Base-by-base conservation (phyloP, 2,113 vertebrate species). In the Echinops telfairi region DNA sequence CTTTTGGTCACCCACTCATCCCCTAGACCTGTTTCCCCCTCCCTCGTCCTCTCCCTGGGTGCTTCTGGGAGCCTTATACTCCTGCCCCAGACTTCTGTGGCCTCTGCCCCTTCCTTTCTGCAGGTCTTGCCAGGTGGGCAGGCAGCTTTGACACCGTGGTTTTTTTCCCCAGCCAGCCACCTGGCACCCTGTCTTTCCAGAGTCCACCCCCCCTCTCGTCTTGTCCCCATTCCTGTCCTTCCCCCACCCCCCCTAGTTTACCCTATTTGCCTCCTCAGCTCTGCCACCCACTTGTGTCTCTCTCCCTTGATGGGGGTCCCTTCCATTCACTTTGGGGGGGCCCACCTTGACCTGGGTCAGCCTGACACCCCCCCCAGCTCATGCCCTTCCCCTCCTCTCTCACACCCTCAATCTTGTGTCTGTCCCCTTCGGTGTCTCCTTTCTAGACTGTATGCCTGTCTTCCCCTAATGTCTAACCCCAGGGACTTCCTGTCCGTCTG, bases 371-470 rank as follows among this genome's bases (percentile, higher is more conserved):
- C 47, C 47, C 47, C 47, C 47, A 53, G 47, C 47, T 62, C 22
- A 1, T 12, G 57, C 29, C 62, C n/a, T 87, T 12, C 60, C 23
- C 16, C 80, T 73, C 11, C 20, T 75, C 47, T 87, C 73, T 89
- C 58, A 10, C 1, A 1, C 25, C 33, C 57, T 71, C 47, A 1
- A 1, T 79, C 57, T 53, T 53, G 6, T 84, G 47, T 62, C 33
- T 68, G 19, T 64, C 68, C n/a, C 43, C 16, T 79, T 64, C 36
- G 70, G 19, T 83, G 47, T 75, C 71, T 83, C 43, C 14, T 27
- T 71, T 88, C 73, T 77, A 89, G 88, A 60, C 20, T 12, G 20
- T 57, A n/a, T 89, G 33, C 86, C 22, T 86, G 43, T 89, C 36
- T 11, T 27, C 60, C 15, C 58, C 43, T 57, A n/a, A 29, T 38